phyloP scores from a whole-genome alignment of 2,888 invertebrate genomes.

The Phasia obesa region DNA sequence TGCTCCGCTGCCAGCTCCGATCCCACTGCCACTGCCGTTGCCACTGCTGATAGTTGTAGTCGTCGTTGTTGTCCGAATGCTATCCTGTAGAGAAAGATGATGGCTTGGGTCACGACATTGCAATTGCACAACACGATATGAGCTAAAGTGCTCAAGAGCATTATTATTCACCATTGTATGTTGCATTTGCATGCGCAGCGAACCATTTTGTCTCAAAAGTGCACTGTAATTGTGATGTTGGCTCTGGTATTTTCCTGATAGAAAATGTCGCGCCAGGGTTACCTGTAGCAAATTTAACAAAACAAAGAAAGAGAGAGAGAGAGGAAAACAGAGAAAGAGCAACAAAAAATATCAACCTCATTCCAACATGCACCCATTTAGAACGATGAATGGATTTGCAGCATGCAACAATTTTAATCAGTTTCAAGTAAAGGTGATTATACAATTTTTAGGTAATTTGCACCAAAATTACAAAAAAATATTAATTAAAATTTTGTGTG shows the following conservation, averaged over 20 bases:
- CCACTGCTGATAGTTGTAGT: slow-evolving; percentile 77
- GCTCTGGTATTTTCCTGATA: slow-evolving; percentile 78
- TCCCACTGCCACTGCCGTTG: slow-evolving; percentile 68
- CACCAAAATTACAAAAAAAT: neutral
- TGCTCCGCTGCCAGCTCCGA: slow-evolving; percentile 3
- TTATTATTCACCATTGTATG: slow-evolving; percentile 81
- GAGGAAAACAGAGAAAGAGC: neutral
- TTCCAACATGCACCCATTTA: slow-evolving; percentile 20
- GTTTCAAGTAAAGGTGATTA: neutral
- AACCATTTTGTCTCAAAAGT: slow-evolving; percentile 80
- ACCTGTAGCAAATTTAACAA: slow-evolving; percentile 74
- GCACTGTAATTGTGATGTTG: slow-evolving; percentile 81
- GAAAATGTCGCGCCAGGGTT: slow-evolving; percentile 81
- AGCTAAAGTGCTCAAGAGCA: slow-evolving; percentile 79
- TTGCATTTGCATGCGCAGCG: slow-evolving; percentile 80
- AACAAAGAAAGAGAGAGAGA: slow-evolving; percentile 19
- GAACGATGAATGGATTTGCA: neutral
- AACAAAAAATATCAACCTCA: slow-evolving; percentile 19
- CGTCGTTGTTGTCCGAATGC: slow-evolving; percentile 80
- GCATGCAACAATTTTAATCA: neutral
- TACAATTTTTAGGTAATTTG: neutral
- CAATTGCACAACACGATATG: slow-evolving; percentile 80
- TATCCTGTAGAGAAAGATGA: slow-evolving; percentile 81
- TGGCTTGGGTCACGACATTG: slow-evolving; percentile 81
- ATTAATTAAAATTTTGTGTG: neutral